Base-by-base conservation (phyloP, 92 coral and sea anemone genomes). In the Epizoanthus rinbou region DNA sequence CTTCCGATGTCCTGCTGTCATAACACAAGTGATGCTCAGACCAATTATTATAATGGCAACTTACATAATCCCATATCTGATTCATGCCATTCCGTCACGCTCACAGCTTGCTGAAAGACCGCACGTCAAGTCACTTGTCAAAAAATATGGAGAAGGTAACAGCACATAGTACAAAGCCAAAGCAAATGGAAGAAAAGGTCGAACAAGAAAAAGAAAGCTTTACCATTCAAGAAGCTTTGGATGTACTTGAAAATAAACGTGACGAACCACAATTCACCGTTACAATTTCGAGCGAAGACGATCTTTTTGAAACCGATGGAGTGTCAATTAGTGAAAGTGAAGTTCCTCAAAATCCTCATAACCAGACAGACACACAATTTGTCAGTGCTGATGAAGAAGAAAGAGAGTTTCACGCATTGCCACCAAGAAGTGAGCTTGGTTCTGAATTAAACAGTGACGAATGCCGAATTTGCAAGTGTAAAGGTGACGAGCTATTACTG, bases 381-480 rank as follows among this genome's bases (percentile, higher is more conserved):
- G 52, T 19, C 28, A 76, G 56, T 2, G 23, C 8, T 35, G 62
- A 70, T 22, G 37, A 59, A 53, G 17, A 11, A 31, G 24, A 65
- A 75, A 69, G 76, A 8, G 74, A 15, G 16, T 37, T 57, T 11
- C 10, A 41, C 19, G 86, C 11, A 50, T 6, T 74, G 43, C 28
- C n/a, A 41, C 21, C 71, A 43, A n/a, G 19, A 31, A 62, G 15
- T 17, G 70, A 39, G 39, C 9, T 64, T 21, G 64, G 5, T 35
- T 52, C 72, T 16, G 83, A 64, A 18, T 52, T 53, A 19, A 70
- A 23, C 53, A 87, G 87, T 19, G 52, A 84, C 8, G 99, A 97
- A 81, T 97, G 99, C 65, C 91, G 99, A 3, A 97, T 97, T 69
- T 97, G 99, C 37, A 94, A 91, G 21, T 84, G 87, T 15, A 35